A percentile compares a stretch with the other conserved stretches of the same genome.
Conservation (phyloP, 2,797 vertebrate species). For the Leucoraja ocellata region DNA sequence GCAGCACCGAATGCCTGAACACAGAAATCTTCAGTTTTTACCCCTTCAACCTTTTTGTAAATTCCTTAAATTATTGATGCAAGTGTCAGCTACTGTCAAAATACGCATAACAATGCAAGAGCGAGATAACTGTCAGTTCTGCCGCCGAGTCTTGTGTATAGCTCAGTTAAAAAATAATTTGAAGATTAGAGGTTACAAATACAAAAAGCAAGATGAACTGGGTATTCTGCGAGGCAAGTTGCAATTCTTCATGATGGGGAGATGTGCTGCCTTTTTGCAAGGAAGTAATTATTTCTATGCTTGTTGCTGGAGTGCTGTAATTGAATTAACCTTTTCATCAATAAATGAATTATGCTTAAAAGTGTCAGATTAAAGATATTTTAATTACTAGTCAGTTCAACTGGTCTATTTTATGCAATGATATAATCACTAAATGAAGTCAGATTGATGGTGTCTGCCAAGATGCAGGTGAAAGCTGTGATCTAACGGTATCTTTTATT, state of each 20-base stretch:
- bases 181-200: slow-evolving; percentile 30
- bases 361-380: slow-evolving; percentile 36
- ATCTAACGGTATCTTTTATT: neutral
- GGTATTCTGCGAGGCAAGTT: neutral
- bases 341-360: slow-evolving; percentile 36
- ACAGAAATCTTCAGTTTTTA: slow-evolving; percentile 42
- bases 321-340: slow-evolving; percentile 36
- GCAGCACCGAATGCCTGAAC: slow-evolving; percentile 54
- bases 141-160: neutral
- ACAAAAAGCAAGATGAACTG: slow-evolving; percentile 27
- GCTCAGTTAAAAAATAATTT: slow-evolving; percentile 37
- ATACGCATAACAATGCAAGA: slow-evolving; percentile 28
- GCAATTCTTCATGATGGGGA: neutral
- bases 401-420: slow-evolving; percentile 23
- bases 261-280: neutral
- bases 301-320: slow-evolving; percentile 7
- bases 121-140: slow-evolving; percentile 27
- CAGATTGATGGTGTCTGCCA: neutral
- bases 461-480: neutral
- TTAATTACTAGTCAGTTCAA: slow-evolving; percentile 36
- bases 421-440: slow-evolving; percentile 22
- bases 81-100: slow-evolving; percentile 38
- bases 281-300: slow-evolving; percentile 32
- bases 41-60: slow-evolving; percentile 37
- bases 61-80: slow-evolving; percentile 38